A percentile compares a stretch with the other conserved stretches of the same genome.
phyloP scores from a whole-genome alignment of 2,888 invertebrate genomes.

The Graphium colonna region DNA sequence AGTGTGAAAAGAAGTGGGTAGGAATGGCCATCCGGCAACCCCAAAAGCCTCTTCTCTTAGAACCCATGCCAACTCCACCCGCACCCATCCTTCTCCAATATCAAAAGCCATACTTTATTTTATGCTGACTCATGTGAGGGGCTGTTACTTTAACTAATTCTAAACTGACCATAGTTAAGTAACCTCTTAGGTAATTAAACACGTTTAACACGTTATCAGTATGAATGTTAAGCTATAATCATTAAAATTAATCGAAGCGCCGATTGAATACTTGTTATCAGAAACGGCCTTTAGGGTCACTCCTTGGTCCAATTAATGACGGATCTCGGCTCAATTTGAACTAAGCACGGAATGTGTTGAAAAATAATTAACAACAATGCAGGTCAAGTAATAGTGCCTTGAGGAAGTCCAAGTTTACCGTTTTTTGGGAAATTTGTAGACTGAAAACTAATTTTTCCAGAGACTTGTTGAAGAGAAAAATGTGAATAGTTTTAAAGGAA shows the following conservation, averaged over 20 bases:
- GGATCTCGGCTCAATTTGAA: conserved; percentile 36
- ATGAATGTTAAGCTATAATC: conserved; percentile 15
- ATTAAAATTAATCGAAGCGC: not conserved
- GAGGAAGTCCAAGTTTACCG: too few relatives aligned
- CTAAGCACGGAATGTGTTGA: not conserved
- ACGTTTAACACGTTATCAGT: not conserved
- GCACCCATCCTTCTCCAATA: conserved; percentile 88
- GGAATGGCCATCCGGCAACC: too few relatives aligned
- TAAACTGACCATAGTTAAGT: not conserved
- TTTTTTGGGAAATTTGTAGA: too few relatives aligned
- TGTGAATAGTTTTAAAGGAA: too few relatives aligned
- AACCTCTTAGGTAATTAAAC: not conserved
- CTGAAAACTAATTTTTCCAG: too few relatives aligned
- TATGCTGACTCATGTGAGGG: too few relatives aligned
- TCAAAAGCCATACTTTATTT: conserved; percentile 42
- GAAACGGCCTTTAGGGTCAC: conserved; percentile 40
- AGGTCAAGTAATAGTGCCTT: too few relatives aligned
- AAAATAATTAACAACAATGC: too few relatives aligned
- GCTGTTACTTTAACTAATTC: too few relatives aligned
- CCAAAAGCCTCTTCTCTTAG: too few relatives aligned
- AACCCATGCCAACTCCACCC: conserved; percentile 88
- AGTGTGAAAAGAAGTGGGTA: too few relatives aligned
- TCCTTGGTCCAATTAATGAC: conserved; percentile 58
- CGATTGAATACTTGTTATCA: conserved; percentile 32
- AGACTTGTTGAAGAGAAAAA: too few relatives aligned